Evolutionary conservation across 2,797 vertebrate species (phyloP).

Genomic region (Alca torda): DNA sequence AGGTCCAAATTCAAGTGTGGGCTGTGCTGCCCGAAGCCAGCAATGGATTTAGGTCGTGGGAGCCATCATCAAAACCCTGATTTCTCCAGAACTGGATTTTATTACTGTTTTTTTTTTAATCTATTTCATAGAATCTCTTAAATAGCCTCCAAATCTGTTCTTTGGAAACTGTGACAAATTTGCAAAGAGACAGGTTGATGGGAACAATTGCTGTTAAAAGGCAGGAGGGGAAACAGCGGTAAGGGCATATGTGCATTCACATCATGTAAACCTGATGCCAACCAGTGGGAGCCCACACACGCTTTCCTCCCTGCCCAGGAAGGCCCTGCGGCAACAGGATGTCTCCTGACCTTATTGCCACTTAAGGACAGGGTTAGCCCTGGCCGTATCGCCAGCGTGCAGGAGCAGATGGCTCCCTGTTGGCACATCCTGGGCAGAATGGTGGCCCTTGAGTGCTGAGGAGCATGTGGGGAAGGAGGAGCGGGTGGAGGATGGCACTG

Average conservation of each 20-base stretch:
- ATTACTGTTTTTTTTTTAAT: not conserved
- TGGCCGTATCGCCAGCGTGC: rapidly evolving
- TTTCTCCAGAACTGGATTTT: not conserved
- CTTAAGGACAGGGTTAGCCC: not conserved
- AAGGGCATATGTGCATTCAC: not conserved
- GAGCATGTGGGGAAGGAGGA: not conserved
- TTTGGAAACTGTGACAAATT: not conserved
- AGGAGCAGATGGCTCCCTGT: not conserved
- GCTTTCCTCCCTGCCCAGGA: not conserved
- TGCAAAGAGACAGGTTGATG: not conserved
- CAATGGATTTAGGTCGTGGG: not conserved
- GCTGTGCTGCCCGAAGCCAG: not conserved
- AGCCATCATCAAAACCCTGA: not conserved
- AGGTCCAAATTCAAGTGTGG: not conserved
- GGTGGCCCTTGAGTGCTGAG: rapidly evolving
- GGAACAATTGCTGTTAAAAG: not conserved
- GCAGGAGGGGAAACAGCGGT: not conserved
- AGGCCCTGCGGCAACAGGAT: not conserved
- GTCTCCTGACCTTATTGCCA: not conserved
- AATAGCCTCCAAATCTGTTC: not conserved
- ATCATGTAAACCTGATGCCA: not conserved
- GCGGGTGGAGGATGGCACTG: not conserved
- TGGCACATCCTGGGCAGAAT: rapidly evolving
- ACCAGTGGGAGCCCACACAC: not conserved
- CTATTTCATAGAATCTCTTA: not conserved